Conservation (phyloP, 2,113 vertebrate genomes). For the Oncorhynchus mykiss region DNA sequence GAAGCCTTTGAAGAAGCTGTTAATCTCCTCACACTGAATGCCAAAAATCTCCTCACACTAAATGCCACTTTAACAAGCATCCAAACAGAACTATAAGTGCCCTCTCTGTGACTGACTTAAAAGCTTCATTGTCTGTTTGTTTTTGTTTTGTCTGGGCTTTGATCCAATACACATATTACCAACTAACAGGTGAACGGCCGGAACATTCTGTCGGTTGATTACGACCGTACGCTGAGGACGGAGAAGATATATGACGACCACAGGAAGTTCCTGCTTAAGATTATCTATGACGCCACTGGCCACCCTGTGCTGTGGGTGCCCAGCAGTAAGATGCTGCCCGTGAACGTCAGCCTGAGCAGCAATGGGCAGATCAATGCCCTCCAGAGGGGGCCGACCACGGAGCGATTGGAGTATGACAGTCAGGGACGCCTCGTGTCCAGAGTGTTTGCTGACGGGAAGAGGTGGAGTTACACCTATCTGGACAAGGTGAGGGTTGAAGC, state of each 20-base stretch:
- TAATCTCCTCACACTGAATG: conserved; percentile 76
- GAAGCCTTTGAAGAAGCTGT: conserved; percentile 72
- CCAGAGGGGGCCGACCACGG: conserved; percentile 89
- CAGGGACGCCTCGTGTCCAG: conserved; percentile 91
- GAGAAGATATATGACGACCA: conserved; percentile 99
- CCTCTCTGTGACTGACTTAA: not conserved
- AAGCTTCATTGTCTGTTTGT: conserved; percentile 55
- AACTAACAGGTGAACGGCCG: conserved; percentile 91
- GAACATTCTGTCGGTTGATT: conserved; percentile 98
- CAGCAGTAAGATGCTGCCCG: conserved; percentile 94
- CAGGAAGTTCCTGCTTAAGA: conserved; percentile 96
- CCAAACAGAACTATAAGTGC: conserved; percentile 54
- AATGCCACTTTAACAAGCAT: conserved; percentile 70
- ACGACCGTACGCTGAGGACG: conserved; percentile 93
- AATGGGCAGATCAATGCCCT: conserved; percentile 92
- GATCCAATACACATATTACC: not conserved
- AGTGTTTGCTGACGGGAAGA: conserved; percentile 95
- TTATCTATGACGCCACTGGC: conserved; percentile 89
- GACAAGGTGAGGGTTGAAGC: conserved; percentile 84
- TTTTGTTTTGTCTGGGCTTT: conserved; percentile 57
- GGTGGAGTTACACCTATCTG: conserved; percentile 96
- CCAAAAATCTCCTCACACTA: conserved; percentile 68
- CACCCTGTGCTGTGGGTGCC: conserved; percentile 96
- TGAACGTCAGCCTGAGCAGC: conserved; percentile 93
- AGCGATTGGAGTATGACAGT: conserved; percentile 89